These are phyloP conservation scores for Channa maculata DNA, from an alignment of 2,113 vertebrate genomes.

Conservation along the genomic window DNA sequence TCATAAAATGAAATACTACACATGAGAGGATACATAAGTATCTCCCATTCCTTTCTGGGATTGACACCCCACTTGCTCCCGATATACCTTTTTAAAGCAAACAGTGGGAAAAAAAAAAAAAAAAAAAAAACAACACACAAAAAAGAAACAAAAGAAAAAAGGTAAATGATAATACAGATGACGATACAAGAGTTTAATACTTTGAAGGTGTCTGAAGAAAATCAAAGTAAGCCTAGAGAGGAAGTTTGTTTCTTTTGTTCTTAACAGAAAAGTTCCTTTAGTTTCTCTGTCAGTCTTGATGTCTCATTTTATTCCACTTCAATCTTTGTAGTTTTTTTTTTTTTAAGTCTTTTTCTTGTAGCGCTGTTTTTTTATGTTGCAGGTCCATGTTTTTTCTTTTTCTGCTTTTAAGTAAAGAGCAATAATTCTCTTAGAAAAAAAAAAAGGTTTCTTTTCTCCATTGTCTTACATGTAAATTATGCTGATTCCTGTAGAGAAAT, in stretches of 20 bases:
- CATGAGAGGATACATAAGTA: slow-evolving; percentile 59
- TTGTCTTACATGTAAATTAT: slow-evolving; percentile 73
- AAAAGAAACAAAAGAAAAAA: slow-evolving; percentile 23
- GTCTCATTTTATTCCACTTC: slow-evolving; percentile 51
- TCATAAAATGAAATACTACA: slow-evolving; percentile 76
- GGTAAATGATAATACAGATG: slow-evolving; percentile 58
- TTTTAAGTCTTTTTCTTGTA: slow-evolving; percentile 29
- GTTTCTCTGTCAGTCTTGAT: slow-evolving; percentile 49
- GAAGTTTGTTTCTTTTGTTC: slow-evolving; percentile 71
- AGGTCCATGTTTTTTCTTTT: slow-evolving; percentile 47
- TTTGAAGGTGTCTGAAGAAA: slow-evolving; percentile 61
- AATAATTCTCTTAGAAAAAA: slow-evolving; percentile 53
- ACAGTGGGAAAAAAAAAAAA: slow-evolving; percentile 26
- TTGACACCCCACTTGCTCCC: slow-evolving; percentile 51
- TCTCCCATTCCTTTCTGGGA: slow-evolving; percentile 39
- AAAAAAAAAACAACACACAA: slow-evolving; percentile 12
- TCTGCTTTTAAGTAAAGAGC: slow-evolving; percentile 62
- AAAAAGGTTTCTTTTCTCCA: slow-evolving; percentile 39
- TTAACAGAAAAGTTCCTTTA: slow-evolving; percentile 62
- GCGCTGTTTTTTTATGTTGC: slow-evolving; percentile 57
- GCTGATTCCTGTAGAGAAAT: slow-evolving; percentile 71
- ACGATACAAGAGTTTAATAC: slow-evolving; percentile 66
- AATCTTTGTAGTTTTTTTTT: slow-evolving; percentile 34
- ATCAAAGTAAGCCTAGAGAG: slow-evolving; percentile 71
- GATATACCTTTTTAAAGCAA: slow-evolving; percentile 41